Evolutionary conservation across 1,140 invertebrate genomes (phyloP).

Genomic region (Gonatopus flavifemur): DNA sequence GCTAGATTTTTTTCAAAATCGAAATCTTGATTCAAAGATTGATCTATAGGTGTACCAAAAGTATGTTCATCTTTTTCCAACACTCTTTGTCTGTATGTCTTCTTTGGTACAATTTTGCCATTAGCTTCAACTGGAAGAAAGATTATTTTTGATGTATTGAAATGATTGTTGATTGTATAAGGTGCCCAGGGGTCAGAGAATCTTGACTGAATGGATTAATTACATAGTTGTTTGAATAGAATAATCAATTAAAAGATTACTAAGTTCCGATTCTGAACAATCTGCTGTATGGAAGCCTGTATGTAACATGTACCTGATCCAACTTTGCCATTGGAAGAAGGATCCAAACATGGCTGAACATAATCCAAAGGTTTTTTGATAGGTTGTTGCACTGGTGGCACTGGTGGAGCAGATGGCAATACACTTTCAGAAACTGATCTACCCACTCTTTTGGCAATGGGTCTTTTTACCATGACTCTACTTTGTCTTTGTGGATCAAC

Average conservation of each 20-base stretch:
- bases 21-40: conserved; percentile 73
- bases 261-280: too few species aligned
- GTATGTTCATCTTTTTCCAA: conserved; percentile 62
- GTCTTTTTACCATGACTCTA: conserved; percentile 61
- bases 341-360: conserved; percentile 30
- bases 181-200: too few species aligned
- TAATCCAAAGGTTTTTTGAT: conserved; percentile 33
- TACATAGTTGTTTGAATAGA: too few species aligned
- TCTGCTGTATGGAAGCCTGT: too few species aligned
- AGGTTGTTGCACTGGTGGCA: conserved; percentile 30
- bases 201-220: too few species aligned
- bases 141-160: too few species aligned
- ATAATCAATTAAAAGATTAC: too few species aligned
- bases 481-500: conserved; percentile 46
- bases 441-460: conserved; percentile 59
- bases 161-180: too few species aligned
- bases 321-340: conserved; percentile 45
- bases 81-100: conserved; percentile 47
- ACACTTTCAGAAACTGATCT: conserved; percentile 58
- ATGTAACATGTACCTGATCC: conserved; percentile 49
- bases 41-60: conserved; percentile 65
- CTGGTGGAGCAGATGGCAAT: conserved; percentile 30
- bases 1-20: conserved; percentile 94
- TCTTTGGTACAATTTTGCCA: conserved; percentile 35
- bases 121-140: conserved; percentile 26